Conservation (phyloP, 2,888 invertebrate genomes). For the Rhamnusium bicolor region DNA sequence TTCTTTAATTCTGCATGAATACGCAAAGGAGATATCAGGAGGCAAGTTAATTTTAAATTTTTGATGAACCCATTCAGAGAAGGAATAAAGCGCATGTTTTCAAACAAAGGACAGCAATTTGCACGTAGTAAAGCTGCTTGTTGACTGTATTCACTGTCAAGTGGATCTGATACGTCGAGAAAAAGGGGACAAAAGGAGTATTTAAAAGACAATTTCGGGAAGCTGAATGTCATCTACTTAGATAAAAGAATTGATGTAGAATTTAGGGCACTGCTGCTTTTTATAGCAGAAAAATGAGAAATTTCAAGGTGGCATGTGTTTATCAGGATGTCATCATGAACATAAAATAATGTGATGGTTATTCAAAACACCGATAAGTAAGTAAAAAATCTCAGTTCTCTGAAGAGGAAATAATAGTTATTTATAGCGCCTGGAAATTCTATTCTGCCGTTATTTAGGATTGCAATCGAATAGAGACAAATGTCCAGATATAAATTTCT, state of each 20-base stretch:
- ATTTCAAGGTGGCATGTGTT: constrained; percentile 39
- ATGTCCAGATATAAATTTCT: too few relatives aligned
- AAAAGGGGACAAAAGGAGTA: constrained; percentile 52
- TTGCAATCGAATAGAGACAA: neutral
- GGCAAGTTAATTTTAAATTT: constrained; percentile 59
- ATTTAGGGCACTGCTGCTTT: constrained; percentile 5
- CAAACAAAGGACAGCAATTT: constrained; percentile 61
- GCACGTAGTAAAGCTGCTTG: constrained; percentile 55
- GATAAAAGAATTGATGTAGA: constrained; percentile 41
- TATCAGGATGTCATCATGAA: constrained; percentile 24
- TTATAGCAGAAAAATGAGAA: constrained; percentile 32
- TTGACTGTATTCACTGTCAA: constrained; percentile 54
- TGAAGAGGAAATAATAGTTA: neutral
- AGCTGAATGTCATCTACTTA: constrained; percentile 48
- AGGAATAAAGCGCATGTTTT: constrained; percentile 50
- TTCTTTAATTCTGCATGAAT: constrained; percentile 41
- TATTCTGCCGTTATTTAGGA: neutral
- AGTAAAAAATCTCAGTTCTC: neutral
- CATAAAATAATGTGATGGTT: neutral
- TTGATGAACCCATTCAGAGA: constrained; percentile 59
- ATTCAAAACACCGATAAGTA: neutral
- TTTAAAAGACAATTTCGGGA: constrained; percentile 51
- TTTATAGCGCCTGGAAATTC: neutral
- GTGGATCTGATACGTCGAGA: constrained; percentile 55
- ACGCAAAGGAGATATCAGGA: constrained; percentile 48